Conservation (phyloP, 2,797 vertebrate species). For the Phalloptychus januarius region DNA sequence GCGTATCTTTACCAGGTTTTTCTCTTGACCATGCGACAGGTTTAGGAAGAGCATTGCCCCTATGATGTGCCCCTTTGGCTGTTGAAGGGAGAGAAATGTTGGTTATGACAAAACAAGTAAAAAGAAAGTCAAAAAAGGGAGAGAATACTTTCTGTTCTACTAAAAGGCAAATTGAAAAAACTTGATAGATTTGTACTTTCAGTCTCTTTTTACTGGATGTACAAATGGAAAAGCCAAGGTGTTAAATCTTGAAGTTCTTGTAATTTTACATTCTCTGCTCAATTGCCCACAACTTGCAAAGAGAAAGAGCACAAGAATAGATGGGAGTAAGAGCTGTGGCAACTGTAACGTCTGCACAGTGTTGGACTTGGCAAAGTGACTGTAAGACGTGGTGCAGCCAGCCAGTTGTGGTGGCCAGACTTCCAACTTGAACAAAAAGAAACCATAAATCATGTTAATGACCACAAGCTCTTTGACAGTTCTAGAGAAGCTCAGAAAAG, state of each 20-base stretch:
- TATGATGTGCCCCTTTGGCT: constrained; percentile 66
- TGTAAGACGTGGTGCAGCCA: constrained; percentile 64
- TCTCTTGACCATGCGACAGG: constrained; percentile 62
- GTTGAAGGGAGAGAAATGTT: constrained; percentile 67
- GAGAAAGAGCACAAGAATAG: constrained; percentile 19
- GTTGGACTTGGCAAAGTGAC: constrained; percentile 56
- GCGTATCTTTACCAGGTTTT: constrained; percentile 74
- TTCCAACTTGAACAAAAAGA: constrained; percentile 37
- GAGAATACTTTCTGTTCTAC: background rate
- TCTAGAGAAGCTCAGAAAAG: constrained; percentile 55
- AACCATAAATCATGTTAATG: constrained; percentile 67
- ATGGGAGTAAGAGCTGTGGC: constrained; percentile 32
- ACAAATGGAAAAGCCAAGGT: background rate
- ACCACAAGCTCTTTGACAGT: constrained; percentile 49
- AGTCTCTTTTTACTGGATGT: constrained; percentile 7
- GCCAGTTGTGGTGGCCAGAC: constrained; percentile 56
- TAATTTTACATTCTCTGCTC: constrained; percentile 27
- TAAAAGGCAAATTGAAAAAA: constrained; percentile 5
- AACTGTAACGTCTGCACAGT: constrained; percentile 34
- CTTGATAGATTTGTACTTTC: constrained; percentile 22
- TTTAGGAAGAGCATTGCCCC: constrained; percentile 66
- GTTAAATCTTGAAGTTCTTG: background rate
- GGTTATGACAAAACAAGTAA: constrained; percentile 58
- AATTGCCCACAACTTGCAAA: constrained; percentile 20
- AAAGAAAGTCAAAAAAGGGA: constrained; percentile 13